Evolutionary conservation across 2,113 vertebrate species (phyloP).

Genomic region (Malurus elegans): DNA sequence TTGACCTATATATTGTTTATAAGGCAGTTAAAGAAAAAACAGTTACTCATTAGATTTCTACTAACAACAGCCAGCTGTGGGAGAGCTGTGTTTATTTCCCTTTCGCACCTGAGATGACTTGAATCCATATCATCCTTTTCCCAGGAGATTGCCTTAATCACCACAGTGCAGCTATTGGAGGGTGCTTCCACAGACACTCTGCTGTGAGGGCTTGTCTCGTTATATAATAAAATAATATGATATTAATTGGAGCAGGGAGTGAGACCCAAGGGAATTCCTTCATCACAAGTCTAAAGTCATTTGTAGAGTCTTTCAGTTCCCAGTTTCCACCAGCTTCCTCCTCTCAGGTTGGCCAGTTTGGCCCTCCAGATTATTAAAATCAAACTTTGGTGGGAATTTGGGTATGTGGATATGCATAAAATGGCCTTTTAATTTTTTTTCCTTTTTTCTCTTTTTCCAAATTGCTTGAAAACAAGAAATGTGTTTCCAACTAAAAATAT

Average conservation of each 20-base stretch:
- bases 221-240: background rate
- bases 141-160: background rate
- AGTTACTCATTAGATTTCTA: background rate
- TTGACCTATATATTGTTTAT: background rate
- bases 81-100: background rate
- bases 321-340: background rate
- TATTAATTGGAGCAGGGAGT: background rate
- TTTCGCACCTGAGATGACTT: fast-evolving
- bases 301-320: background rate
- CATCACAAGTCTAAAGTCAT: background rate
- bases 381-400: background rate
- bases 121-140: background rate
- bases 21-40: background rate
- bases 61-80: background rate
- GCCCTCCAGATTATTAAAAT: background rate
- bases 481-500: background rate
- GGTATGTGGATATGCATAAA: background rate
- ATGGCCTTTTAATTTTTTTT: background rate
- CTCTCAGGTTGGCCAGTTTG: background rate
- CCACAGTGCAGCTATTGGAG: background rate
- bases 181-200: background rate
- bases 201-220: background rate
- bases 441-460: background rate
- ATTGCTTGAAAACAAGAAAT: background rate
- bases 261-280: background rate